Evolutionary conservation across 2,797 vertebrate species (phyloP).

Genomic region (Nasua narica): DNA sequence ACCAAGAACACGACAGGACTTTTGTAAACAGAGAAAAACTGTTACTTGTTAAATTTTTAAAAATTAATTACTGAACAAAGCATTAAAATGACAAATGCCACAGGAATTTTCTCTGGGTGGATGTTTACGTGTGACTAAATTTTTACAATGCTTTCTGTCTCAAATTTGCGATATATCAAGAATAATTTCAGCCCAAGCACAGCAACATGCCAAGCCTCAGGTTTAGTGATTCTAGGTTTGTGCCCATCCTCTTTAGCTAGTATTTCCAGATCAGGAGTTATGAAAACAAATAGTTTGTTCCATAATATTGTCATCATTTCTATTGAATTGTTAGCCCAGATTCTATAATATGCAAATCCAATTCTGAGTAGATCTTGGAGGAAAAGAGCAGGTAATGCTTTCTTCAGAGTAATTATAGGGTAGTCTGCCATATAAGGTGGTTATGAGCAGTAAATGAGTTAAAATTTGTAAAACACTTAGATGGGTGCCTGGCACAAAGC

Average conservation of each 20-base stretch:
- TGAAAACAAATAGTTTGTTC: constrained; percentile 6
- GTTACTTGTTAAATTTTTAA: not conserved
- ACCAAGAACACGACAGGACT: not conserved
- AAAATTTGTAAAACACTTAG: not conserved
- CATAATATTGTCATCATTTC: constrained; percentile 20
- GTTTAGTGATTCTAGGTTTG: not conserved
- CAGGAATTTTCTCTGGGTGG: constrained; percentile 5
- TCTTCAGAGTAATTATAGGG: not conserved
- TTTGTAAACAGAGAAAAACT: not conserved
- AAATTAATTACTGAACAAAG: constrained; percentile 3
- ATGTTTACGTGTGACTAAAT: not conserved
- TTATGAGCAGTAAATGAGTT: not conserved
- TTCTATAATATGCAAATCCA: not conserved
- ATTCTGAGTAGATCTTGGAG: not conserved
- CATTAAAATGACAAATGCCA: not conserved
- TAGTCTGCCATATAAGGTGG: not conserved
- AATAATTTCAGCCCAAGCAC: not conserved
- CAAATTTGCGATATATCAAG: not conserved
- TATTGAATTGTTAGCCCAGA: not conserved
- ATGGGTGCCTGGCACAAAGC: not conserved
- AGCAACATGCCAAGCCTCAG: not conserved
- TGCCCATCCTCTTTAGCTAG: not conserved
- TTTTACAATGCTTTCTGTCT: not conserved
- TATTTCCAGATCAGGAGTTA: constrained; percentile 1
- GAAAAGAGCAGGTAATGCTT: not conserved